phyloP scores from a whole-genome alignment of 2,888 invertebrate species.

The Pterostichus niger region DNA sequence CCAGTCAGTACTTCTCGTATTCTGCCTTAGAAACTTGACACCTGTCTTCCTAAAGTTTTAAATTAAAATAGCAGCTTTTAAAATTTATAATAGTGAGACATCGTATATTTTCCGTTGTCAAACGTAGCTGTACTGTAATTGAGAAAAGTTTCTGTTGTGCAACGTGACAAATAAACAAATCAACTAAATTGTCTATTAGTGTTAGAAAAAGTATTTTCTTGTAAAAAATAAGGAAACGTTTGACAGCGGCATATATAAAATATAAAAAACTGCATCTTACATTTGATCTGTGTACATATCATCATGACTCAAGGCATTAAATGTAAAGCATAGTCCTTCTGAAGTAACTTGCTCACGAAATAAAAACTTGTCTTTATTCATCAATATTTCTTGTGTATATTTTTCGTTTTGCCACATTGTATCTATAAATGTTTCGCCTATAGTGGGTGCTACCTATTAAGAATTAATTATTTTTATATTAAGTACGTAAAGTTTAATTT shows the following conservation, averaged over 20 bases:
- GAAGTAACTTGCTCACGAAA: conserved; percentile 79
- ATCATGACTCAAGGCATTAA: conserved; percentile 81
- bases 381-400: not conserved
- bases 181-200: too few relatives aligned
- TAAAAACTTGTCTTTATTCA: conserved; percentile 70
- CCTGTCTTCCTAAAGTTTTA: conserved; percentile 19
- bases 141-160: too few relatives aligned
- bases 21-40: conserved; percentile 18
- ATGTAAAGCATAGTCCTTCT: conserved; percentile 86
- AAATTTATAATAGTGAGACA: too few relatives aligned
- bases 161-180: too few relatives aligned
- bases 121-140: too few relatives aligned
- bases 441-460: conserved; percentile 49
- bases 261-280: conserved; percentile 73
- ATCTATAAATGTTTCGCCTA: not conserved
- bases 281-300: conserved; percentile 80
- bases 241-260: too few relatives aligned
- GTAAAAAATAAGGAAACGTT: too few relatives aligned
- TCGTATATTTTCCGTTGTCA: too few relatives aligned
- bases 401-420: conserved; percentile 21
- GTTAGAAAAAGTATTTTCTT: too few relatives aligned
- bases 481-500: not conserved
- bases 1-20: conserved; percentile 29
- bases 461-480: not conserved
- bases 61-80: too few relatives aligned